Conservation (phyloP, 2,888 invertebrate genomes). For the Oeneis ivallda region DNA sequence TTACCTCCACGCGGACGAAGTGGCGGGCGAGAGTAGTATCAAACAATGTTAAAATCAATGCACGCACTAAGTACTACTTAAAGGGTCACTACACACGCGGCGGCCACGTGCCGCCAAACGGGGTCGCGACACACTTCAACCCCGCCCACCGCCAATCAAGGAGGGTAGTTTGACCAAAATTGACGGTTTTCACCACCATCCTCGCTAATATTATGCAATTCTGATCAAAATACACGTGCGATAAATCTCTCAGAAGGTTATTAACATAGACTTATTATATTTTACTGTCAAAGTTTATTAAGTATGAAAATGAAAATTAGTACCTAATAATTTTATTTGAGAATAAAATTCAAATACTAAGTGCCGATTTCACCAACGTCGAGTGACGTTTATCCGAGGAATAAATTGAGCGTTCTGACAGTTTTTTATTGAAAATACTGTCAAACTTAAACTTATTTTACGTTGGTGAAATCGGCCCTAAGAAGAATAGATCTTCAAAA, state of each 20-base stretch:
- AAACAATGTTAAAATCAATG: constrained; percentile 21
- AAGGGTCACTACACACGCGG: constrained; percentile 64
- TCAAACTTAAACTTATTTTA: too few relatives aligned
- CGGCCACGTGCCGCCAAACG: constrained; percentile 60
- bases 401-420: too few relatives aligned
- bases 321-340: too few relatives aligned
- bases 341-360: too few relatives aligned
- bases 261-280: not conserved
- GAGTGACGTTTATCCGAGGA: too few relatives aligned
- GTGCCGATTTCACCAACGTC: too few relatives aligned
- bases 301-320: too few relatives aligned
- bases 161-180: constrained; percentile 52
- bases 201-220: constrained; percentile 6
- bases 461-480: too few relatives aligned
- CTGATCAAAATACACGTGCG: not conserved
- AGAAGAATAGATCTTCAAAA: too few relatives aligned
- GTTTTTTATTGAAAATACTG: too few relatives aligned
- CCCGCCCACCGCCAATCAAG: constrained; percentile 43
- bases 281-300: too few relatives aligned
- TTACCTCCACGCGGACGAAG: too few relatives aligned
- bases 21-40: not conserved
- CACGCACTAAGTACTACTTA: constrained; percentile 44
- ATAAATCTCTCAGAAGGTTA: not conserved
- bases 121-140: constrained; percentile 49
- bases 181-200: constrained; percentile 21